Evolutionary conservation across 2,113 vertebrate species (phyloP), one percentile per base, ranked within the genome.

Genomic region (Sphaerodactylus townsendi): DNA sequence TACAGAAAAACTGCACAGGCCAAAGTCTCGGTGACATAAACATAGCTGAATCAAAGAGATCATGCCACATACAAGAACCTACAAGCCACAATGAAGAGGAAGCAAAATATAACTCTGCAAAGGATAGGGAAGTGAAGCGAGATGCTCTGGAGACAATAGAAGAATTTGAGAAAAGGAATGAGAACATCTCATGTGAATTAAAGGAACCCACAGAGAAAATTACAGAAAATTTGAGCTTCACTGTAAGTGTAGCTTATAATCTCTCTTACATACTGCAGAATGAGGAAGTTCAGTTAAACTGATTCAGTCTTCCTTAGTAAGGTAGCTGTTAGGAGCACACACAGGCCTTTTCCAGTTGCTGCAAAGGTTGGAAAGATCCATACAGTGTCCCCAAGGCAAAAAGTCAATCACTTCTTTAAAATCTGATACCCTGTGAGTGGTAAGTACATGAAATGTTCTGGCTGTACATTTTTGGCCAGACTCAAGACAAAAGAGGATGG

Each of bases 181-280:
- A 75, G 0, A 71, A 41, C 17, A 30, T 73, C 59, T 82, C 66
- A 0, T 0, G 0, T 1, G 28, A 75, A 70, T 86, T 91, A 25
- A 75, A 30, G 84, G 85, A 87, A 48, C 33, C 33, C 64, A 2
- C 1, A 15, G 59, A 53, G 17, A 39, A 2, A 15, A 89, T 21
- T 84, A 53, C 82, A 48, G 3, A 87, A 25, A 69, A 41, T 6
- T 0, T 25, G 10, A 37, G 44, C 64, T 79, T 28, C 1, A 10
- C 35, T 79, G 86, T 91, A 87, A 92, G 92, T 90, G 83, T 50
- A 84, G 72, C 41, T 81, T 92, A 0, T 37, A 46, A 11, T 87
- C 41, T 59, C 15, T 3, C 72, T 87, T 48, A 39, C 37, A 2
- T 6, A 0, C 65, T 19, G 56, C 25, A 65, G 56, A 48, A 82